These are phyloP conservation scores for Epizoanthus scotinus DNA, from an alignment of 92 coral and sea anemone species.

Conservation along the genomic window DNA sequence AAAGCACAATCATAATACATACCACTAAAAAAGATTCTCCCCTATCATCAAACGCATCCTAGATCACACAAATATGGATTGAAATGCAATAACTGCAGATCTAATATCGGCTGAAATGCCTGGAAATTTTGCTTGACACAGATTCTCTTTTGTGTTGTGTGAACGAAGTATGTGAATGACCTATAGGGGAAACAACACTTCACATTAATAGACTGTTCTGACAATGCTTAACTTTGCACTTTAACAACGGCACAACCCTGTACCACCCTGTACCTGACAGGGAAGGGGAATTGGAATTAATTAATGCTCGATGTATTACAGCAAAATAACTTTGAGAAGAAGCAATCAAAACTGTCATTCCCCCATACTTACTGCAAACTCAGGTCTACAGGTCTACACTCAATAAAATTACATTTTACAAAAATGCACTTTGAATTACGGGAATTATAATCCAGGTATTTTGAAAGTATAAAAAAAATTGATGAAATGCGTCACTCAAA, in stretches of 20 bases:
- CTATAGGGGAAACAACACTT: background rate
- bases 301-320: background rate
- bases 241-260: background rate
- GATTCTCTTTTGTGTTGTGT: background rate
- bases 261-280: background rate
- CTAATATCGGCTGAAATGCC: background rate
- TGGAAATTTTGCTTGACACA: background rate
- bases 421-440: background rate
- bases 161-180: background rate
- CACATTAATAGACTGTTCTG: background rate
- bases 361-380: background rate
- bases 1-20: background rate
- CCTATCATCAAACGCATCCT: background rate
- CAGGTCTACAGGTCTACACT: background rate
- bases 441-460: background rate
- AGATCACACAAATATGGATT: background rate
- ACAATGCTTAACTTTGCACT: conserved; percentile 1
- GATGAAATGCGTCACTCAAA: background rate
- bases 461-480: background rate
- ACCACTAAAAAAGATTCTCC: background rate
- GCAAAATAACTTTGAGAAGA: background rate
- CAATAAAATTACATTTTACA: conserved; percentile 5
- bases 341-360: no score
- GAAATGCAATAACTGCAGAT: background rate
- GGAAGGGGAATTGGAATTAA: background rate